Percentiles rank a stretch among this genome's conserved stretches.
Conservation (phyloP, 2,797 vertebrate species). For the Pogoniulus pusillus region DNA sequence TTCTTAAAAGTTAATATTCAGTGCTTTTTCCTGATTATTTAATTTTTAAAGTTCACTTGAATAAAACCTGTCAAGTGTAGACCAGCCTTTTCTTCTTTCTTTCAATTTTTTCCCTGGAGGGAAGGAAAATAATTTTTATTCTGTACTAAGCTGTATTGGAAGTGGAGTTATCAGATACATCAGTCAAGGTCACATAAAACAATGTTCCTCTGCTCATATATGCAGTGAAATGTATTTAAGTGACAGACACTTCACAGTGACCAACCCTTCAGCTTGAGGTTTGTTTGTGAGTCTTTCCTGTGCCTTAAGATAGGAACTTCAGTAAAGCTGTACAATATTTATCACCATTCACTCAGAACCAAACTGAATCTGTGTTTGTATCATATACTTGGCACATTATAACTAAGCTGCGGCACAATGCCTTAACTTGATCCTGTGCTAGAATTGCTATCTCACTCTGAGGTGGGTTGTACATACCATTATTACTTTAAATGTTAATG, state of each 20-base stretch:
- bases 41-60: slow-evolving; percentile 7
- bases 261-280: neutral
- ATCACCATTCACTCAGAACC: neutral
- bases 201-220: neutral
- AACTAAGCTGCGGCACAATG: neutral
- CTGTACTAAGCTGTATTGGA: neutral
- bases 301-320: neutral
- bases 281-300: neutral
- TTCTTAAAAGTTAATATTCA: neutral
- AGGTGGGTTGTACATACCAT: accelerated
- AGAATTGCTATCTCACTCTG: neutral
- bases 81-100: neutral
- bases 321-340: neutral
- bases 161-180: neutral
- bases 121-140: neutral
- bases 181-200: neutral
- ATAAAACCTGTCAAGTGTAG: neutral
- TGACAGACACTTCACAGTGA: neutral
- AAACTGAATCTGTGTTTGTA: neutral
- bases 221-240: neutral
- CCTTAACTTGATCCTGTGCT: neutral
- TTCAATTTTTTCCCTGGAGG: neutral
- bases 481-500: neutral
- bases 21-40: neutral
- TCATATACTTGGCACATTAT: too few relatives aligned